Evolutionary conservation across 2,113 vertebrate species (phyloP).

Genomic region (Scalopus aquaticus): DNA sequence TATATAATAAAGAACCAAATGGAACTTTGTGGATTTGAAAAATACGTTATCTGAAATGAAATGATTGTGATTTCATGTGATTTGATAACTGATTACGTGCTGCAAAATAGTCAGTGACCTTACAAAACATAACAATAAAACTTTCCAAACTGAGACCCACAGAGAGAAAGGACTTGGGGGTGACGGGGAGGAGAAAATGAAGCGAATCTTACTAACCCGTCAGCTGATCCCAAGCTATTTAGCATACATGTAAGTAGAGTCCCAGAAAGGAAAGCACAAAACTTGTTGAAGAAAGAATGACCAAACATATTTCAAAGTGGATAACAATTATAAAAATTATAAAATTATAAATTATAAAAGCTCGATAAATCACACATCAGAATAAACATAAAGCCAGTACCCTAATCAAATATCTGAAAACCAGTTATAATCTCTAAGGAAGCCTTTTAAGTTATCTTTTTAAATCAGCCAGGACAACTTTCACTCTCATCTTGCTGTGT

Average conservation of each 20-base stretch:
- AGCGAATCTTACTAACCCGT: background rate
- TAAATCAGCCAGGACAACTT: background rate
- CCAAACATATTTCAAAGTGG: background rate
- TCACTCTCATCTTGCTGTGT: background rate
- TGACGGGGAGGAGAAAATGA: background rate
- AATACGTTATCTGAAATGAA: background rate
- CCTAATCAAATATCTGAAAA: constrained; percentile 6
- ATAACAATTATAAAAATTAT: constrained; percentile 15
- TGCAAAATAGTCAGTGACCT: background rate
- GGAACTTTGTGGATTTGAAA: background rate
- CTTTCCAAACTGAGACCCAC: background rate
- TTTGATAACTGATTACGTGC: background rate
- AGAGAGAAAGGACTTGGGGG: background rate
- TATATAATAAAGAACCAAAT: background rate
- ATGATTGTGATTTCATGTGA: background rate
- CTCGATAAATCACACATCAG: background rate
- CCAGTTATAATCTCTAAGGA: background rate
- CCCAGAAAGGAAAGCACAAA: background rate
- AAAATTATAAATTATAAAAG: background rate
- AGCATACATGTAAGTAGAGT: background rate
- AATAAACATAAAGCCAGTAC: constrained; percentile 1
- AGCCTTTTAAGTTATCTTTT: background rate
- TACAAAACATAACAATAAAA: background rate
- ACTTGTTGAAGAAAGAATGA: background rate
- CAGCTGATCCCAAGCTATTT: background rate